These are phyloP conservation scores for Epinephelus moara DNA, from an alignment of 2,113 vertebrate genomes.

Conservation along the genomic window DNA sequence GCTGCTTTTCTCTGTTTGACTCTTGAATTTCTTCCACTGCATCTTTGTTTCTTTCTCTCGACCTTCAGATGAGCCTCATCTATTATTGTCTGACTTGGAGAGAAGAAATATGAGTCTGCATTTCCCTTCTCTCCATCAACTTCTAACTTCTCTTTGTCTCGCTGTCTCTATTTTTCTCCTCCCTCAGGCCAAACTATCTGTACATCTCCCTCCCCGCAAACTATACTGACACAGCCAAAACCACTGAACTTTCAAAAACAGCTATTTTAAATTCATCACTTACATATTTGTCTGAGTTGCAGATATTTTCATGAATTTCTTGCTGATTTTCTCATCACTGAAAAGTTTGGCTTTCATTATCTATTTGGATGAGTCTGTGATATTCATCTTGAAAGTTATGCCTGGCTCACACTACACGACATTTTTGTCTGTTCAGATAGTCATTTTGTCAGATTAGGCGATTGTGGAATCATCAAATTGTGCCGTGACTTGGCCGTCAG, in stretches of 20 bases:
- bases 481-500: too few relatives aligned
- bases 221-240: conserved; percentile 27
- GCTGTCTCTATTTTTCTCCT: neutral
- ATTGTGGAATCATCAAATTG: too few relatives aligned
- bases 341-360: neutral
- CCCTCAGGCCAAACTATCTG: conserved; percentile 25
- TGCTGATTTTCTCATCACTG: conserved; percentile 7
- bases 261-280: neutral
- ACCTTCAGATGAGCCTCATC: conserved; percentile 29
- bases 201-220: neutral
- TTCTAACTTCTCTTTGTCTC: neutral
- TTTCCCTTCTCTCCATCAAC: conserved; percentile 19
- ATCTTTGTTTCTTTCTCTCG: conserved; percentile 26
- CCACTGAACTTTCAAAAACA: neutral
- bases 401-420: too few relatives aligned
- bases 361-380: neutral
- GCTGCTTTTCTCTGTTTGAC: neutral
- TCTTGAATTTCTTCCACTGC: neutral
- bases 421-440: too few relatives aligned
- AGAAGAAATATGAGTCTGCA: conserved; percentile 31
- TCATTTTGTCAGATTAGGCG: too few relatives aligned
- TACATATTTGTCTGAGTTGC: conserved; percentile 9
- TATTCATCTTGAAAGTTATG: neutral
- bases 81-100: conserved; percentile 25
- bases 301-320: conserved; percentile 23